phyloP scores from a whole-genome alignment of 2,888 invertebrate species.

The Seira sanloemensis region DNA sequence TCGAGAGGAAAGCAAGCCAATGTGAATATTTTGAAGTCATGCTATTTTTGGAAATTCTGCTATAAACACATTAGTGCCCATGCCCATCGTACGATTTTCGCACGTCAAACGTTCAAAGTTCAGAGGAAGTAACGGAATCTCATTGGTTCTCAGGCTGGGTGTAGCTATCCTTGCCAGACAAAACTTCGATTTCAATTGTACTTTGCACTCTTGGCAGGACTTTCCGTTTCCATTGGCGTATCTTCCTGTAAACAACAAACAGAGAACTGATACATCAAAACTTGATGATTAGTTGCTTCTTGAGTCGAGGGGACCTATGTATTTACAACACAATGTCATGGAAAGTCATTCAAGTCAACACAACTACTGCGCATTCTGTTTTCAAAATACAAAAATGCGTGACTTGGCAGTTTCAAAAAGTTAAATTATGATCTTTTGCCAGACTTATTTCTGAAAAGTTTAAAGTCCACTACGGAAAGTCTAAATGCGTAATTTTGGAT shows the following conservation, averaged over 20 bases:
- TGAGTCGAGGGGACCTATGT: too few species aligned
- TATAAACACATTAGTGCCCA: conserved; percentile 16
- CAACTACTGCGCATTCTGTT: too few species aligned
- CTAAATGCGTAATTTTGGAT: too few species aligned
- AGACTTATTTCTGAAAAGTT: too few species aligned
- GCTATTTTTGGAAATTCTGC: conserved; percentile 54
- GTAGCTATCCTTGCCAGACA: neutral
- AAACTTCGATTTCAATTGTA: neutral
- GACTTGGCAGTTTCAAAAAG: too few species aligned
- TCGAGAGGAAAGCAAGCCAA: neutral
- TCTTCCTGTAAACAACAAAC: neutral
- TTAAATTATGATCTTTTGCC: too few species aligned
- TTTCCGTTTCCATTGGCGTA: conserved; percentile 14
- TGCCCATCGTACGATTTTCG: conserved; percentile 43
- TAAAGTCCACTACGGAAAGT: too few species aligned
- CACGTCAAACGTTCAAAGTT: conserved; percentile 54
- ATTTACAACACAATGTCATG: neutral
- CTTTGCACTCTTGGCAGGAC: conserved; percentile 1
- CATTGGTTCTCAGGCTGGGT: conserved; percentile 35
- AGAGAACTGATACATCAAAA: too few species aligned
- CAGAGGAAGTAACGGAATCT: conserved; percentile 22
- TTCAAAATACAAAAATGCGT: too few species aligned
- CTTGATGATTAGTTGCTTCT: too few species aligned
- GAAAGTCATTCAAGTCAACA: too few species aligned
- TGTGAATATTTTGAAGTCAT: neutral